phyloP scores from a whole-genome alignment of 2,888 invertebrate genomes.

The Pinctada fucata region DNA sequence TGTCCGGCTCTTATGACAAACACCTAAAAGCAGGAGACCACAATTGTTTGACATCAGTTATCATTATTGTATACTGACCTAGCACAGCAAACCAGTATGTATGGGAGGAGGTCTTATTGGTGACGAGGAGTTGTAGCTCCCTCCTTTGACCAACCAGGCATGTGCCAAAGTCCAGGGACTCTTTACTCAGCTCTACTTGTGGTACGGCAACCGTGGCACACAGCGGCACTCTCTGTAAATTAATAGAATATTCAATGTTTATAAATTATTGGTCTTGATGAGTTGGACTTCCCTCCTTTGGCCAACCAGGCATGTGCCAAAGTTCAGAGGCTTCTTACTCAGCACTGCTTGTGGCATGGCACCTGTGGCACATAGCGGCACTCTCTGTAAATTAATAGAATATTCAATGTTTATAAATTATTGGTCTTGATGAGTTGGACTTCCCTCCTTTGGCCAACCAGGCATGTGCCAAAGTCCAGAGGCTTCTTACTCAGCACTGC shows the following conservation, averaged over 20 bases:
- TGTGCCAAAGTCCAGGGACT: conserved; percentile 72
- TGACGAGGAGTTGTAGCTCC: conserved; percentile 63
- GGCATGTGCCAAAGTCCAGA: conserved; percentile 74
- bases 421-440: conserved; percentile 66
- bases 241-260: neutral
- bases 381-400: conserved; percentile 53
- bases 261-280: conserved; percentile 56
- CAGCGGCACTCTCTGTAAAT: conserved; percentile 67
- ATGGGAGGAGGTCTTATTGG: conserved; percentile 68
- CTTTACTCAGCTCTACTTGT: conserved; percentile 64
- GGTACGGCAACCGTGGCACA: conserved; percentile 70
- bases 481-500: conserved; percentile 63
- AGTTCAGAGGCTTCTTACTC: conserved; percentile 69
- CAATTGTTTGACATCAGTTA: no score
- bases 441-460: conserved; percentile 72
- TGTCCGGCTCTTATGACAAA: no score
- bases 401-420: conserved; percentile 9
- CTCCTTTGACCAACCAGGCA: conserved; percentile 74
- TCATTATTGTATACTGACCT: conserved; percentile 49
- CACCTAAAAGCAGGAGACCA: no score
- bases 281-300: conserved; percentile 69
- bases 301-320: conserved; percentile 74
- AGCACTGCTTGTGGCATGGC: conserved; percentile 69
- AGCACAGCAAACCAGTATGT: conserved; percentile 64
- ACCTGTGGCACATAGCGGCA: conserved; percentile 69